phyloP scores from a whole-genome alignment of 2,113 vertebrate species.

The Drymodes brunneopygia region DNA sequence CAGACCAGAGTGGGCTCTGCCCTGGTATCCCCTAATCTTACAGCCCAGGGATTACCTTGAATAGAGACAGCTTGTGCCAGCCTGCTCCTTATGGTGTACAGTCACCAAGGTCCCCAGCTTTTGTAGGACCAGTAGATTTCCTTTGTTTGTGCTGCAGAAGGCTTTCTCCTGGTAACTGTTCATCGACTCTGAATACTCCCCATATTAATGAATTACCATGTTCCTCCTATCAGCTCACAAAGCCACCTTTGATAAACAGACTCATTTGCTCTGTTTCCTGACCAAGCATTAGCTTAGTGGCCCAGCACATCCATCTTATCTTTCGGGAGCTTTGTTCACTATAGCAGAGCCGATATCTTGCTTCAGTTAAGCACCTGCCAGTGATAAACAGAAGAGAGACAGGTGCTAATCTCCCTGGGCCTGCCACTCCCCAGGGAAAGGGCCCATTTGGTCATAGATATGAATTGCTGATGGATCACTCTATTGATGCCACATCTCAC shows the following conservation, averaged over 20 bases:
- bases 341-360: constrained; percentile 1
- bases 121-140: background rate
- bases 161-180: background rate
- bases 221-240: constrained; percentile 13
- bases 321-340: constrained; percentile 51
- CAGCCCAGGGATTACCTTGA: background rate
- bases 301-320: constrained; percentile 66
- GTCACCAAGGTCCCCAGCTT: background rate
- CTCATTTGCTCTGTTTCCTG: constrained; percentile 48
- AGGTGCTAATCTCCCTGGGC: constrained; percentile 16
- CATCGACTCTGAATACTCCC: background rate
- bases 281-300: constrained; percentile 30
- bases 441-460: background rate
- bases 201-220: background rate
- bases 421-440: background rate
- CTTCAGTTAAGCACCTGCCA: constrained; percentile 59
- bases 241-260: constrained; percentile 23
- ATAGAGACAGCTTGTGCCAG: background rate
- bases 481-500: background rate
- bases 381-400: constrained; percentile 60
- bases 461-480: background rate
- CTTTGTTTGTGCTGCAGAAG: background rate
- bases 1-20: background rate
- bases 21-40: background rate
- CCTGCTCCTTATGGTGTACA: background rate